phyloP scores from a whole-genome alignment of 2,888 invertebrate genomes.

The Saturnia japonica region DNA sequence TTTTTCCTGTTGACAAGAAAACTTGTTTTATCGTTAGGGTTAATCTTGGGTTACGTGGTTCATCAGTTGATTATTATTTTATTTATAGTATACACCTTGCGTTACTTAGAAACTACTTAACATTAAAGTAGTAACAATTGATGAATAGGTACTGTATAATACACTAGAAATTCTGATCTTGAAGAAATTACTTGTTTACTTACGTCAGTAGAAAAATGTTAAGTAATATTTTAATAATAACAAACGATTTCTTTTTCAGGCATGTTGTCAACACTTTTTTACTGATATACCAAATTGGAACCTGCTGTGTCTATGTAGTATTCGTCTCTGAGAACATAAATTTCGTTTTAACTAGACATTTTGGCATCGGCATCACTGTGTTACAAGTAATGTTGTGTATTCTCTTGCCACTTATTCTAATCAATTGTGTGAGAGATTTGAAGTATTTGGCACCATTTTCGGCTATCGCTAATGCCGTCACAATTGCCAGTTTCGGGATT shows the following conservation, averaged over 20 bases:
- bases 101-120: neutral
- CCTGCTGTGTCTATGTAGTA: slow-evolving; percentile 97
- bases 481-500: slow-evolving; percentile 88
- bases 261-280: slow-evolving; percentile 88
- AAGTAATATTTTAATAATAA: neutral
- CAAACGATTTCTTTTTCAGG: slow-evolving; percentile 68
- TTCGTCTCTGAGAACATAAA: slow-evolving; percentile 95
- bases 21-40: neutral
- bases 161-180: neutral
- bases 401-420: slow-evolving; percentile 84
- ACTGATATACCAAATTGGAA: slow-evolving; percentile 95
- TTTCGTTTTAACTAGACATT: slow-evolving; percentile 82
- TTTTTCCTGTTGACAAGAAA: slow-evolving; percentile 1
- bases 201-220: neutral
- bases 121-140: neutral
- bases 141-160: neutral
- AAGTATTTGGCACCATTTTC: slow-evolving; percentile 92
- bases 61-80: neutral
- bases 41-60: neutral
- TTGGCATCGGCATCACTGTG: slow-evolving; percentile 68
- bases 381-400: slow-evolving; percentile 85
- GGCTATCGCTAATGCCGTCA: slow-evolving; percentile 90
- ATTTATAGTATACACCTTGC: neutral
- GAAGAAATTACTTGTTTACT: neutral
- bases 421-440: slow-evolving; percentile 88